Percentiles rank a stretch among this genome's conserved stretches.
Conservation (phyloP, 2,888 invertebrate genomes). For the Napeogenes inachia region DNA sequence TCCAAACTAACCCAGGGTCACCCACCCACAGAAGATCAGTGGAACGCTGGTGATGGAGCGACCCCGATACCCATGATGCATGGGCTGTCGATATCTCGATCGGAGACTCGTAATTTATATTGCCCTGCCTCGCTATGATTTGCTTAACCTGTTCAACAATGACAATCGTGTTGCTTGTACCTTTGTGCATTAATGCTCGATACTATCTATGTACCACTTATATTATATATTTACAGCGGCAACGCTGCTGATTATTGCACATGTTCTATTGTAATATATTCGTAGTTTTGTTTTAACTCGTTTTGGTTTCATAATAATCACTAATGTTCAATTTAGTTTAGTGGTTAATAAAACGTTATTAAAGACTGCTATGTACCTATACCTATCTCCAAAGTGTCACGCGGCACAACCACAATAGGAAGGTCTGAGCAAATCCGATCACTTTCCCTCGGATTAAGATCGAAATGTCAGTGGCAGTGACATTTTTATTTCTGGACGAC, state of each 20-base stretch:
- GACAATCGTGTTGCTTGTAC: slow-evolving; percentile 25
- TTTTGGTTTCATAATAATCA: no score
- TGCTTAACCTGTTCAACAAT: slow-evolving; percentile 33
- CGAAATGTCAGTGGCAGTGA: slow-evolving; percentile 73
- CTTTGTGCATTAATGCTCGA: slow-evolving; percentile 27
- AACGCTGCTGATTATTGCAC: background rate
- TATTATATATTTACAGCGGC: slow-evolving; percentile 13
- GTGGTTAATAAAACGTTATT: background rate
- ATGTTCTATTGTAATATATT: background rate
- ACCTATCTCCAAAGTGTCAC: slow-evolving; percentile 8
- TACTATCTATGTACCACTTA: slow-evolving; percentile 21
- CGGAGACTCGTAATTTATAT: slow-evolving; percentile 34
- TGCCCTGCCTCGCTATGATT: slow-evolving; percentile 24
- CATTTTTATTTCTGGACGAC: slow-evolving; percentile 73
- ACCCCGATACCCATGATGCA: slow-evolving; percentile 40
- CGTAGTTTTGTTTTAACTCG: background rate
- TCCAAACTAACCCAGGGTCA: slow-evolving; percentile 19
- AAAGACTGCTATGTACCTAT: background rate
- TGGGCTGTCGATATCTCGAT: slow-evolving; percentile 39
- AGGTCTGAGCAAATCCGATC: slow-evolving; percentile 50
- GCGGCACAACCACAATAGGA: slow-evolving; percentile 25
- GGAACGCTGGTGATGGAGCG: slow-evolving; percentile 35
- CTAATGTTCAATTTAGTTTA: background rate
- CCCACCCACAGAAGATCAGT: slow-evolving; percentile 29
- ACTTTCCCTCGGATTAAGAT: slow-evolving; percentile 71